Percentiles rank a stretch among this genome's conserved stretches.
Conservation (phyloP, 1,140 invertebrate genomes). For the Dysdera silvatica region DNA sequence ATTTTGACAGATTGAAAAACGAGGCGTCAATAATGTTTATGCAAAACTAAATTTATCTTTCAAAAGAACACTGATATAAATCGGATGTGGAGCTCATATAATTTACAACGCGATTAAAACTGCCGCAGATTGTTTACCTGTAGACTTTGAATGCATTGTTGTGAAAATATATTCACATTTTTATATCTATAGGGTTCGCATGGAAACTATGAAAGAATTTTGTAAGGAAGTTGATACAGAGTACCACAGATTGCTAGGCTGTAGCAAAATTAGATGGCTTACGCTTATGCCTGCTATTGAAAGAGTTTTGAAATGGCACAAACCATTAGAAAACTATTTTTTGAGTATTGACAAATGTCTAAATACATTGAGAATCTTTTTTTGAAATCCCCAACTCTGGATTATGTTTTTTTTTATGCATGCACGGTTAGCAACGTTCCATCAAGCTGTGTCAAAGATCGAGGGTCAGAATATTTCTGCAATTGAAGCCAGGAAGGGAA, state of each 20-base stretch:
- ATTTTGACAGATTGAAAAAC: neutral
- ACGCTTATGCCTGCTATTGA: conserved; percentile 32
- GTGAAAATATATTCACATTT: conserved; percentile 39
- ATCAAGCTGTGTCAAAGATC: neutral
- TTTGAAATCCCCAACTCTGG: neutral
- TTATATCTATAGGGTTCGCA: conserved; percentile 37
- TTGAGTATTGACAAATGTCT: conserved; percentile 10
- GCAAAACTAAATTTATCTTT: neutral
- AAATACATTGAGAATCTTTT: conserved; percentile 1
- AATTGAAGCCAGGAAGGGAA: neutral
- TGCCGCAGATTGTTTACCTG: conserved; percentile 35
- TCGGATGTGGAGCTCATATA: conserved; percentile 9
- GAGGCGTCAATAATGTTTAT: conserved; percentile 10
- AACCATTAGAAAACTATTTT: conserved; percentile 9
- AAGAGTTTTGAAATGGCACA: conserved; percentile 19
- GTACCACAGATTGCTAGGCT: conserved; percentile 32
- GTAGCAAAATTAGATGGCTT: conserved; percentile 36
- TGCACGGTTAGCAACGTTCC: neutral
- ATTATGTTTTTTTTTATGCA: conserved; percentile 4
- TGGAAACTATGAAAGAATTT: conserved; percentile 35
- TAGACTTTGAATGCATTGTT: conserved; percentile 38
- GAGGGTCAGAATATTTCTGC: neutral
- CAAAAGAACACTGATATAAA: neutral
- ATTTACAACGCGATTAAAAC: conserved; percentile 9
- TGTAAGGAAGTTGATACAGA: conserved; percentile 34